Percentiles rank a stretch among this genome's conserved stretches.
Conservation (phyloP, 2,888 invertebrate species). For the Drosophila sordidula region DNA sequence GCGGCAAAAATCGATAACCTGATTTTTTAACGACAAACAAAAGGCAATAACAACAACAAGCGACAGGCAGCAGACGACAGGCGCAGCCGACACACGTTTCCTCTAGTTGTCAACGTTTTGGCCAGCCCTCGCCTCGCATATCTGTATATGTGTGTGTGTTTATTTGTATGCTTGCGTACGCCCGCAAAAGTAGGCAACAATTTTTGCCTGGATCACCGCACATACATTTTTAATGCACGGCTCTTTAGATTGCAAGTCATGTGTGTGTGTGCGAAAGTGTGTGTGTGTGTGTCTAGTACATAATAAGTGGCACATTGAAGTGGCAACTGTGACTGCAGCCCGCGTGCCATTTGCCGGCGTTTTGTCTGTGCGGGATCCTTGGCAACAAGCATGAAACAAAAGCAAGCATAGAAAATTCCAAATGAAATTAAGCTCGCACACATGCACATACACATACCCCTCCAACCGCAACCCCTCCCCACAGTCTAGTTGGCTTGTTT, state of each 20-base stretch:
- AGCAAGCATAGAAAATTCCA: conserved; percentile 24
- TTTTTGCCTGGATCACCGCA: conserved; percentile 31
- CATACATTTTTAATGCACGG: conserved; percentile 55
- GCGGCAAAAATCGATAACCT: conserved; percentile 71
- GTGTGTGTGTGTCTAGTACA: conserved; percentile 41
- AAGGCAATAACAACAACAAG: conserved; percentile 43
- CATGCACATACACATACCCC: background rate
- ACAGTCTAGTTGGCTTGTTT: conserved; percentile 5
- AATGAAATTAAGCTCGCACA: conserved; percentile 44
- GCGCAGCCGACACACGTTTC: conserved; percentile 51
- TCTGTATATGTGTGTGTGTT: conserved; percentile 3
- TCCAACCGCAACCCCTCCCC: too few species aligned
- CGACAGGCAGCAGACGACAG: conserved; percentile 13
- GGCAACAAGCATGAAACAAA: conserved; percentile 16
- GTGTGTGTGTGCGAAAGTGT: background rate
- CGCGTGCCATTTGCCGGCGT: conserved; percentile 46
- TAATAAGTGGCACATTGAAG: conserved; percentile 49
- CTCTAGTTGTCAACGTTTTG: conserved; percentile 48
- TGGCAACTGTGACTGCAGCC: conserved; percentile 58
- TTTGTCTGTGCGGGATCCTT: conserved; percentile 35
- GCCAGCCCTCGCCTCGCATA: conserved; percentile 5
- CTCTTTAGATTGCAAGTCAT: conserved; percentile 32
- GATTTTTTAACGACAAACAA: conserved; percentile 73
- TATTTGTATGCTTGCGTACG: conserved; percentile 7
- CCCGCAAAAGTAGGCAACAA: conserved; percentile 55